Percentiles rank a stretch among this genome's conserved stretches.
Conservation (phyloP, 2,113 vertebrate species). For the Chaetops frenatus region DNA sequence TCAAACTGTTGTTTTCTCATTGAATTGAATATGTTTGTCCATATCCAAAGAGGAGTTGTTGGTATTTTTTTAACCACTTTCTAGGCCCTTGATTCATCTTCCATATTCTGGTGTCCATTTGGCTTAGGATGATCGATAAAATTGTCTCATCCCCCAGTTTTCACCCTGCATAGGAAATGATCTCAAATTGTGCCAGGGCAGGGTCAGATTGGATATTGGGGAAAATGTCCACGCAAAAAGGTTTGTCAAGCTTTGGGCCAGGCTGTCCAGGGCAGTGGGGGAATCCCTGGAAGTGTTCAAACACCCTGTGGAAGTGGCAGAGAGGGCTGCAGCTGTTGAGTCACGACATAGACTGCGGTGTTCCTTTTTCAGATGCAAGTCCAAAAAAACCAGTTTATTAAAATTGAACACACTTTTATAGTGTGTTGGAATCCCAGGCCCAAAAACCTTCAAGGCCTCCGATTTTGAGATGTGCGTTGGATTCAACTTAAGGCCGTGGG, state of each 20-base stretch:
- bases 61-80: neutral
- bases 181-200: neutral
- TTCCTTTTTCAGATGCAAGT: too few species aligned
- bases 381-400: too few species aligned
- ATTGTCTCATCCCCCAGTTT: neutral
- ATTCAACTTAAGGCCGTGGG: too few species aligned
- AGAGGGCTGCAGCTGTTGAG: too few species aligned
- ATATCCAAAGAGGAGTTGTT: neutral
- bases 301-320: fast-evolving
- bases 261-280: neutral
- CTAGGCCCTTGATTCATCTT: neutral
- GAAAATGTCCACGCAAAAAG: neutral
- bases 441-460: too few species aligned
- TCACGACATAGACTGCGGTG: too few species aligned
- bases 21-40: neutral
- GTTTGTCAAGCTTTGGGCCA: neutral
- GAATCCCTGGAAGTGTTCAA: neutral
- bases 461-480: too few species aligned
- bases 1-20: neutral
- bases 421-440: too few species aligned
- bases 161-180: neutral
- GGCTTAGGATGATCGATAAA: neutral
- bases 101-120: neutral
- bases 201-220: neutral
- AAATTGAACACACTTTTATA: too few species aligned